Conservation (phyloP, 2,113 vertebrate species). For the Apeltes quadracus region DNA sequence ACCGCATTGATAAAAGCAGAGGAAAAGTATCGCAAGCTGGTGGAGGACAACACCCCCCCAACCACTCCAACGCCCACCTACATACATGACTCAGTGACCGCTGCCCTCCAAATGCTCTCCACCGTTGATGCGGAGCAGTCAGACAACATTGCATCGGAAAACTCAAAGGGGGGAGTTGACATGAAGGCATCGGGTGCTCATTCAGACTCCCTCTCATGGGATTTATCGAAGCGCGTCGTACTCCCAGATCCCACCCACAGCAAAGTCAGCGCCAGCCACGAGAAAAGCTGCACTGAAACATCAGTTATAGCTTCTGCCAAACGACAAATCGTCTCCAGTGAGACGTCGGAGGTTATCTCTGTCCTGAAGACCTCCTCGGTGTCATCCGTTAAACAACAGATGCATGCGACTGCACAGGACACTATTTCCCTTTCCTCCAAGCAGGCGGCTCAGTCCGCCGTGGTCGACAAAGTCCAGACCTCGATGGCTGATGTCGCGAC, state of each 20-base stretch:
- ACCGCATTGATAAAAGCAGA: constrained; percentile 91
- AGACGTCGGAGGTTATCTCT: constrained; percentile 64
- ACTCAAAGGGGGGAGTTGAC: constrained; percentile 51
- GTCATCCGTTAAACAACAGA: constrained; percentile 71
- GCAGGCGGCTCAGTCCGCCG: constrained; percentile 50
- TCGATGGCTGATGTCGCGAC: constrained; percentile 48
- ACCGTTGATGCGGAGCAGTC: constrained; percentile 51
- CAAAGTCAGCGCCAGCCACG: constrained; percentile 53
- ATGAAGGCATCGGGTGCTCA: constrained; percentile 45
- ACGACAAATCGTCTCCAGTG: constrained; percentile 69
- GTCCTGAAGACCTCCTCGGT: constrained; percentile 72
- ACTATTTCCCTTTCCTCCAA: constrained; percentile 62
- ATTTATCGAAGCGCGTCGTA: constrained; percentile 57
- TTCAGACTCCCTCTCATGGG: constrained; percentile 54
- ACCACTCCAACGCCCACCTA: constrained; percentile 65
- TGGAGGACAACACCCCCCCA: constrained; percentile 77
- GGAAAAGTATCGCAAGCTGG: constrained; percentile 85
- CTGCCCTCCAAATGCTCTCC: constrained; percentile 71
- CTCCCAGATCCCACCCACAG: constrained; percentile 48
- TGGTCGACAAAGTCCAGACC: constrained; percentile 44
- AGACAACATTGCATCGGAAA: constrained; percentile 57
- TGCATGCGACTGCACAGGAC: constrained; percentile 66
- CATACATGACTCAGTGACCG: constrained; percentile 68
- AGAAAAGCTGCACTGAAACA: constrained; percentile 60
- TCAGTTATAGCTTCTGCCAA: constrained; percentile 56